Evolutionary conservation across 2,113 vertebrate species (phyloP), one percentile per base, ranked within the genome.

Genomic region (Pterocles orientalis): DNA sequence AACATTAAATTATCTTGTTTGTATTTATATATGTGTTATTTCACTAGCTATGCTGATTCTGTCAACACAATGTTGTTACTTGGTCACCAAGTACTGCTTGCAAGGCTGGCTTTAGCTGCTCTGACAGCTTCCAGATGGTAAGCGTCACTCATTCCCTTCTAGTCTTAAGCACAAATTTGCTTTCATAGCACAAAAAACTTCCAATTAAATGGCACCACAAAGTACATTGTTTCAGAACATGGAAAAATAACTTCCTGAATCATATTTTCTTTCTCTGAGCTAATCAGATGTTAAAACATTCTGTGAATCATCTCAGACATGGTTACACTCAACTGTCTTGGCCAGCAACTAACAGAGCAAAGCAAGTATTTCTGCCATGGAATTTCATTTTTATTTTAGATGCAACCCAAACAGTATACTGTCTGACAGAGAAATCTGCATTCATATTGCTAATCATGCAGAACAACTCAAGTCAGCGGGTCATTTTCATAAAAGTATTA

Each of bases 221-320:
- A 79, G 56, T 18, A 48, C 0, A 0, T 7, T 25, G 13, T 5
- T 87, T 85, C 1, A 0, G 50, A 85, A 76, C 15, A 70, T 1
- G 7, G 33, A 75, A 90, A 91, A 91, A 45, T 43, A 82, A 66
- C 34, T 66, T 13, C 17, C 17, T 86, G 54, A 64, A 61, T 78
- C 41, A 45, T 18, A 48, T 79, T 92, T 85, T 65, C 18, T 95
- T 62, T 84, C 41, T 34, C 50, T 51, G 53, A 79, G 34, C 9
- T 70, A 82, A 86, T 73, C 15, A 70, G n/a, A 73, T 43, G 26
- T 61, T 82, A 60, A 57, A 83, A 28, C 41, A 80, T 56, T 64
- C 53, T 64, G 21, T 50, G 83, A 89, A 76, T 76, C 13, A 69
- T 45, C 39, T 39, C 25, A 53, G 21, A 36, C 16, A 43, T 65